These are phyloP conservation scores for Eidolon dupreanum DNA, from an alignment of 2,797 vertebrate species.

Conservation along the genomic window DNA sequence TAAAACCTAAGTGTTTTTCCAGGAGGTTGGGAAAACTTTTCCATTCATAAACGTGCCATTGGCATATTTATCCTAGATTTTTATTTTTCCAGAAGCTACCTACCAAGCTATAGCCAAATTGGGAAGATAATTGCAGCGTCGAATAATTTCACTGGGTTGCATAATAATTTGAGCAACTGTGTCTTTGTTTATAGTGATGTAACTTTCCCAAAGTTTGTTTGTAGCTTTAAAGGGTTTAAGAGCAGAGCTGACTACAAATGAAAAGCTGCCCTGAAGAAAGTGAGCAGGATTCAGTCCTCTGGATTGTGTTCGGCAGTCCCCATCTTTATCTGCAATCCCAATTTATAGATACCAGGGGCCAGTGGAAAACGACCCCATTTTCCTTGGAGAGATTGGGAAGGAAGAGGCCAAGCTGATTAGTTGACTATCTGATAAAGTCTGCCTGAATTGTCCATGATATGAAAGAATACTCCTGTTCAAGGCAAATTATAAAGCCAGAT, in stretches of 20 bases:
- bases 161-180: constrained; percentile 80
- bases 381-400: neutral
- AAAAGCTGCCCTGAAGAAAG: constrained; percentile 71
- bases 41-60: constrained; percentile 75
- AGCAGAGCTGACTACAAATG: constrained; percentile 73
- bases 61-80: constrained; percentile 65
- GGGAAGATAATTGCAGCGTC: constrained; percentile 80
- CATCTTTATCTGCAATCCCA: constrained; percentile 66
- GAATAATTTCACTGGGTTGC: constrained; percentile 80
- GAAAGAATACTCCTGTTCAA: constrained; percentile 9
- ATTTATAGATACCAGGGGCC: neutral
- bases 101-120: constrained; percentile 76
- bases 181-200: constrained; percentile 82
- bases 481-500: constrained; percentile 37
- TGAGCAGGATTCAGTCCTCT: neutral
- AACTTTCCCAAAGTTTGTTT: constrained; percentile 84
- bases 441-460: neutral
- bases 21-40: constrained; percentile 70
- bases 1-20: neutral
- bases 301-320: constrained; percentile 54
- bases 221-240: constrained; percentile 80
- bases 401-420: neutral
- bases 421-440: constrained; percentile 17
- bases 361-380: neutral
- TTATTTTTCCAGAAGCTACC: constrained; percentile 75